These are phyloP conservation scores for Cygnus olor DNA, from an alignment of 2,797 vertebrate genomes.

Conservation along the genomic window DNA sequence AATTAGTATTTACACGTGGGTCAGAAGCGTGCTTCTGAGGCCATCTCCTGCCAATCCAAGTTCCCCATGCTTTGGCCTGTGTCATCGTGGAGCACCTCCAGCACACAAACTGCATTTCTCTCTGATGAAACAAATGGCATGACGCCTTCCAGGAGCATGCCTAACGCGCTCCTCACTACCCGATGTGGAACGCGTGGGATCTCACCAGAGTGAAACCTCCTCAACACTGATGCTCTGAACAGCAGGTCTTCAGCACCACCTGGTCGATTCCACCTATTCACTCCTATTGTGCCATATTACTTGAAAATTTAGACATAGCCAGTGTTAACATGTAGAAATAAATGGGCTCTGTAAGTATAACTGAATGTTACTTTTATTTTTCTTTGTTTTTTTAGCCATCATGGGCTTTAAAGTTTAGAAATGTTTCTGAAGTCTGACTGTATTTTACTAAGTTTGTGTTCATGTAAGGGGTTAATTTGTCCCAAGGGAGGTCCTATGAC, in stretches of 20 bases:
- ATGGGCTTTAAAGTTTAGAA: background rate
- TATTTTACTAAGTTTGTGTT: background rate
- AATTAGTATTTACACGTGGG: background rate
- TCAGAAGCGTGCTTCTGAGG: background rate
- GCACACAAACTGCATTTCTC: background rate
- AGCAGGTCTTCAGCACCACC: background rate
- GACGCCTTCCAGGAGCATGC: background rate
- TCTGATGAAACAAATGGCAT: background rate
- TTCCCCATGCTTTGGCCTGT: background rate
- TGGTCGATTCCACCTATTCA: background rate
- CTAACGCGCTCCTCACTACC: background rate
- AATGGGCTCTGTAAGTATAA: background rate
- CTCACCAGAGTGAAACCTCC: background rate
- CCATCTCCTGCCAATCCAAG: background rate
- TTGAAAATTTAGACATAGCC: background rate
- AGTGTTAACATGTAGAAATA: conserved; percentile 49
- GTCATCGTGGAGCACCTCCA: background rate
- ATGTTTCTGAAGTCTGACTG: background rate
- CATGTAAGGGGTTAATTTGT: background rate
- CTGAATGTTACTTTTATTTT: background rate
- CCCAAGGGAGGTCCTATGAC: background rate
- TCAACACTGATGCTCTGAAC: fast-evolving
- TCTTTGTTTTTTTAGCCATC: background rate
- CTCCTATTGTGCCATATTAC: background rate
- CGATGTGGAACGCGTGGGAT: background rate